Conservation (phyloP, 2,797 vertebrate genomes). For the Clarias platycephalus region DNA sequence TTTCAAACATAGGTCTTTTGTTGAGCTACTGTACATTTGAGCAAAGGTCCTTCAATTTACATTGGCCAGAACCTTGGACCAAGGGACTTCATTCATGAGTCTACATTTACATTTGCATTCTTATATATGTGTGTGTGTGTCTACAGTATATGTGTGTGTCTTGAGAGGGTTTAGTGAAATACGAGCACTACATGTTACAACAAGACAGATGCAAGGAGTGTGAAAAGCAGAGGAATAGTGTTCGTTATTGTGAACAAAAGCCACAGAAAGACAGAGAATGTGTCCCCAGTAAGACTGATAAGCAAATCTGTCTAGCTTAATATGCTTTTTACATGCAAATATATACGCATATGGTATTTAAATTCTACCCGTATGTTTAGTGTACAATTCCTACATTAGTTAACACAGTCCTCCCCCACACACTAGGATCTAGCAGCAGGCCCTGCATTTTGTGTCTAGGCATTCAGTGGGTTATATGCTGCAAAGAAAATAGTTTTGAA, state of each 20-base stretch:
- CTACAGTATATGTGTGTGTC: not conserved
- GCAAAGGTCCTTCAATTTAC: not conserved
- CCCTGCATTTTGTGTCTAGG: not conserved
- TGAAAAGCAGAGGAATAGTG: not conserved
- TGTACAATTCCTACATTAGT: not conserved
- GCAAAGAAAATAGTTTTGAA: not conserved
- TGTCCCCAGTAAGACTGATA: not conserved
- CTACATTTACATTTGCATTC: not conserved
- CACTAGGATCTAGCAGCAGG: not conserved
- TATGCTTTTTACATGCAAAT: conserved; percentile 6
- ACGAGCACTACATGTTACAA: not conserved
- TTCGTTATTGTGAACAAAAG: not conserved
- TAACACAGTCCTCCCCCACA: not conserved
- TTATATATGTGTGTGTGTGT: not conserved
- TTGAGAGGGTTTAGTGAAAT: not conserved
- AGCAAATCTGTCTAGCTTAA: conserved; percentile 1
- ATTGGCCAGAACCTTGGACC: not conserved
- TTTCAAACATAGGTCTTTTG: not conserved
- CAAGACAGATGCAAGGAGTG: conserved; percentile 2
- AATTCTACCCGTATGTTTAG: conserved; percentile 3
- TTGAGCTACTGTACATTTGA: not conserved
- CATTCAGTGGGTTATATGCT: not conserved
- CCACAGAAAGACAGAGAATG: not conserved
- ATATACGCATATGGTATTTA: conserved; percentile 1
- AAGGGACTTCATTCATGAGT: not conserved